Conservation (phyloP, 2,113 vertebrate genomes). For the Silurus meridionalis region DNA sequence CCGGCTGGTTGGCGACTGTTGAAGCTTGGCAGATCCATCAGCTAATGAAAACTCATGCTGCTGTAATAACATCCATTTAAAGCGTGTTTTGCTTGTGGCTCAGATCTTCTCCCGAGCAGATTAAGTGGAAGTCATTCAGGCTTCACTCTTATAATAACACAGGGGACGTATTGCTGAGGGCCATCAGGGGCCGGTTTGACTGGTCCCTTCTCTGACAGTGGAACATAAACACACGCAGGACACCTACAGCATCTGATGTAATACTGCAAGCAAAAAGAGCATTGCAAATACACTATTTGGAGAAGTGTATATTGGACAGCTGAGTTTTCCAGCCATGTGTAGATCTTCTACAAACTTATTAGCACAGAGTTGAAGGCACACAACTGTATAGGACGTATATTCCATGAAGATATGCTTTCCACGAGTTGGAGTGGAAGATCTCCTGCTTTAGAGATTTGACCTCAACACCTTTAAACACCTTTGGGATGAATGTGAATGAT, state of each 20-base stretch:
- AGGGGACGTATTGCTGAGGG: not conserved
- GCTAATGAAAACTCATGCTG: not conserved
- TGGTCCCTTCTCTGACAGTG: not conserved
- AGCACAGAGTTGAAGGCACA: too few relatives aligned
- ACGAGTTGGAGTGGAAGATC: too few relatives aligned
- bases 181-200: conserved; percentile 12
- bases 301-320: too few relatives aligned
- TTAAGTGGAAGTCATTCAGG: conserved; percentile 12
- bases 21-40: not conserved
- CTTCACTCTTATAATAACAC: not conserved
- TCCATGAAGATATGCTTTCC: too few relatives aligned
- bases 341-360: too few relatives aligned
- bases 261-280: too few relatives aligned
- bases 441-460: too few relatives aligned
- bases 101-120: not conserved
- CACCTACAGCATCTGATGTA: not conserved
- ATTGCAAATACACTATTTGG: too few relatives aligned
- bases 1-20: not conserved
- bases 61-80: not conserved
- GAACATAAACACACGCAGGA: not conserved
- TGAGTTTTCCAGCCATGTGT: too few relatives aligned
- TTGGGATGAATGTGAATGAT: too few relatives aligned
- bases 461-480: too few relatives aligned
- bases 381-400: too few relatives aligned
- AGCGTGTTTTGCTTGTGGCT: not conserved